A percentile compares a stretch with the other conserved stretches of the same genome.
phyloP scores from a whole-genome alignment of 2,797 vertebrate species.

The Sternarchorhynchus goeldii region DNA sequence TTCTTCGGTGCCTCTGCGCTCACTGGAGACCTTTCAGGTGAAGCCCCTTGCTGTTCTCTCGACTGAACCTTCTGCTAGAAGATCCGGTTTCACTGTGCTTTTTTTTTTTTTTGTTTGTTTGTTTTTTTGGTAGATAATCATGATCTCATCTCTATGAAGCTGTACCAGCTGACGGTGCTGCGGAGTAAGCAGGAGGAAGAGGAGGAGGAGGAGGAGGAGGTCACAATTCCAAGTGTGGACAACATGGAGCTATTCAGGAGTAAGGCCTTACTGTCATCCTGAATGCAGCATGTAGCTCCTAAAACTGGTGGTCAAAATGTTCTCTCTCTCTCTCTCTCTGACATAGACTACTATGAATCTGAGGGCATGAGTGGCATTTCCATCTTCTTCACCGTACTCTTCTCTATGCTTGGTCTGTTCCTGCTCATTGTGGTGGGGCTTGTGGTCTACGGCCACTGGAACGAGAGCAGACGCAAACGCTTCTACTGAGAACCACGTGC shows the following conservation, averaged over 20 bases:
- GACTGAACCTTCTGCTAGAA: not conserved
- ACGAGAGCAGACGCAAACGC: constrained; percentile 88
- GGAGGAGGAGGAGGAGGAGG: constrained; percentile 83
- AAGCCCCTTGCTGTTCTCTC: not conserved
- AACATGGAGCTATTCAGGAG: constrained; percentile 85
- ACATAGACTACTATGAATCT: constrained; percentile 44
- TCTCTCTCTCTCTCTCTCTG: not conserved
- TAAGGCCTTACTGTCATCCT: constrained; percentile 53
- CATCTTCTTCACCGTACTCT: constrained; percentile 89
- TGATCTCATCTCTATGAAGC: constrained; percentile 91
- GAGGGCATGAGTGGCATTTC: constrained; percentile 85
- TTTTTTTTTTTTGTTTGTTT: not conserved
- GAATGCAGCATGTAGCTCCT: not conserved
- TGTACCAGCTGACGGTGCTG: constrained; percentile 91
- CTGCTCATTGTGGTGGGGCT: constrained; percentile 87
- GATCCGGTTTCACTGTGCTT: not conserved
- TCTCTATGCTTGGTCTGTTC: constrained; percentile 87
- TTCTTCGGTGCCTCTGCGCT: constrained; percentile 90
- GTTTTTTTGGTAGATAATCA: constrained; percentile 83
- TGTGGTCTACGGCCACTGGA: constrained; percentile 93
- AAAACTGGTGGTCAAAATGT: too few species aligned
- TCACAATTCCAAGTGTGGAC: constrained; percentile 89
- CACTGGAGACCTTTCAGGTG: constrained; percentile 95
- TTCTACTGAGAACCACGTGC: constrained; percentile 83
- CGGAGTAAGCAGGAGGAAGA: constrained; percentile 83